Base-by-base conservation (phyloP, 37 sponge, comb jelly and placozoan genomes). In the Geodia barretti region DNA sequence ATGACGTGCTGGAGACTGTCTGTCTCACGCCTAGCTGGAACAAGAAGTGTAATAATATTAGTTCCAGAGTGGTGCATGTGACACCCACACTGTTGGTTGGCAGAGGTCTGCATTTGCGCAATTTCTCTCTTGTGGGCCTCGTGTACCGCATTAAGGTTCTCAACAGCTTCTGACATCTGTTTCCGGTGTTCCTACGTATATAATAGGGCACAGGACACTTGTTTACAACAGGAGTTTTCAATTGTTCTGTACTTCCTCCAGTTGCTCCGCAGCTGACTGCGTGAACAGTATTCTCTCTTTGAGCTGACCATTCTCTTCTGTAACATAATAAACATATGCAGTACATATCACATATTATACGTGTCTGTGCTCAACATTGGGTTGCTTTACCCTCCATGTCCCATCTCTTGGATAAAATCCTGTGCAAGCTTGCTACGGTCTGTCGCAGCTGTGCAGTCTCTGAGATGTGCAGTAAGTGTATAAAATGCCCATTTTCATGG, bases 101-200 rank as follows among this genome's bases (percentile, higher is more conserved):
- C 43, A 4, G 42, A 0, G 1, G 76, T 74, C 7, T 84, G 88
- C 24, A 73, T 24, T 23, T 65, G 58, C 1, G 70, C 70, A 24
- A 89, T 69, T 35, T 93, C 93, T 41, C 41, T 77, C 73, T 83
- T 82, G 79, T 93, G 91, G 37, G 90, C 76, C n/a, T 81, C 84
- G 4, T 82, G 68, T 8, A 81, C 82, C n/a, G 87, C 80, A 58
- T 79, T 39, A 62, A 92, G 21, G 41, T 83, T 80, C 21, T 81
- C 88, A 47, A 92, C n/a, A 24, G 89, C 85, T 29, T 79, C 78
- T 23, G 66, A 47, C 82, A 92, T 84, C 73, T 87, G 85, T 24
- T 72, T 21, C 41, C 42, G 39, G 62, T 84, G 88, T n/a, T 79
- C 58, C 61, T 87, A 25, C 7, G 40, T 24, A 40, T 4, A 70